These are phyloP conservation scores for Euwallacea similis DNA, from an alignment of 1,140 invertebrate genomes.

Conservation along the genomic window DNA sequence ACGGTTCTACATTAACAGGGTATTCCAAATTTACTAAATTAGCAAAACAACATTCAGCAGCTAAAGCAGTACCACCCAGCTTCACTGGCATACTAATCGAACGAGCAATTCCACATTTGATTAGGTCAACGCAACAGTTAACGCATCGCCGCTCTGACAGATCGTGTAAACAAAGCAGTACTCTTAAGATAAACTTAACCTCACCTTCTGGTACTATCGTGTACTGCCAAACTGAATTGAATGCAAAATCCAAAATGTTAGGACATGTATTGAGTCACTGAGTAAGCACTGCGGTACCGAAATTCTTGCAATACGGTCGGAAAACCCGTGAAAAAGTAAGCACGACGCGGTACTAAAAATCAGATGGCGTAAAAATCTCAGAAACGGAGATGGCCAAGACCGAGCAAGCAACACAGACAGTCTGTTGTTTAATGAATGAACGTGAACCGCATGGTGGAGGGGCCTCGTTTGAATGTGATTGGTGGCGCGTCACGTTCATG, in stretches of 20 bases:
- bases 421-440: conserved; percentile 34
- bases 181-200: conserved; percentile 21
- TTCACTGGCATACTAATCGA: too few species aligned
- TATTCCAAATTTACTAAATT: background rate
- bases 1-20: too few species aligned
- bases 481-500: conserved; percentile 30
- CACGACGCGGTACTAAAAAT: conserved; percentile 18
- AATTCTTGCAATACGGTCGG: background rate
- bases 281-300: background rate
- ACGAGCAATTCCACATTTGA: too few species aligned
- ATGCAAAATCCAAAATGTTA: background rate
- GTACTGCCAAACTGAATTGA: conserved; percentile 5
- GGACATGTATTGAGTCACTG: conserved; percentile 6
- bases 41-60: background rate
- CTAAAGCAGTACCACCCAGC: background rate
- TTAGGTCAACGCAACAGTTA: background rate
- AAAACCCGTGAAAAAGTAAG: conserved; percentile 1
- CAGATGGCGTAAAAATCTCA: conserved; percentile 25
- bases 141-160: conserved; percentile 12
- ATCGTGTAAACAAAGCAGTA: conserved; percentile 23
- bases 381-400: conserved; percentile 24
- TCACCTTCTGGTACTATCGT: conserved; percentile 20
- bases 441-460: conserved; percentile 25
- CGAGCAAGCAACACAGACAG: conserved; percentile 24
- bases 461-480: conserved; percentile 22